A percentile compares a stretch with the other conserved stretches of the same genome.
Conservation (phyloP, 2,113 vertebrate species). For the Tiliqua scincoides region DNA sequence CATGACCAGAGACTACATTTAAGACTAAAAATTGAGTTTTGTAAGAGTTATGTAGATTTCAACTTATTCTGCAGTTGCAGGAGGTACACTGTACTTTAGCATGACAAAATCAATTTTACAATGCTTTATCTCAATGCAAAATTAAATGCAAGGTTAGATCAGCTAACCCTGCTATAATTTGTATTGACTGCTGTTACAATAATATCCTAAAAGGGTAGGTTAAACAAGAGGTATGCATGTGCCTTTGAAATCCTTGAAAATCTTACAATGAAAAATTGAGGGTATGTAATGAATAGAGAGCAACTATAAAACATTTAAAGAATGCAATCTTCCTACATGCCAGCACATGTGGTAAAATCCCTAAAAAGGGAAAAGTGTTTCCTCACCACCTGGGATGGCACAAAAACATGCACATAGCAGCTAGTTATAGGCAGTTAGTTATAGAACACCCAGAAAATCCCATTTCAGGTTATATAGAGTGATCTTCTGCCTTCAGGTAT, state of each 20-base stretch:
- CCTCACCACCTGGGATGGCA: background rate
- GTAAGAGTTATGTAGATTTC: background rate
- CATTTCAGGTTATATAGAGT: background rate
- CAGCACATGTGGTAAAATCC: background rate
- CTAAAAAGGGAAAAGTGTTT: background rate
- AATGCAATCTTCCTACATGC: background rate
- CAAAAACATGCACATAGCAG: background rate
- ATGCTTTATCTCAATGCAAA: slow-evolving; percentile 54
- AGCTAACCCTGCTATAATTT: slow-evolving; percentile 27
- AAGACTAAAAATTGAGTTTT: slow-evolving; percentile 30
- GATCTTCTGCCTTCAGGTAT: background rate
- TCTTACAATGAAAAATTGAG: background rate
- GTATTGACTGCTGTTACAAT: slow-evolving; percentile 15
- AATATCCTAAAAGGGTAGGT: slow-evolving; percentile 4
- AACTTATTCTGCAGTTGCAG: slow-evolving; percentile 34
- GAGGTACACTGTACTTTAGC: slow-evolving; percentile 25
- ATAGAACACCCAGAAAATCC: background rate
- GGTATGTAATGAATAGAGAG: background rate
- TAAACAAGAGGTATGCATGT: background rate
- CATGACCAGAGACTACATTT: slow-evolving; percentile 16
- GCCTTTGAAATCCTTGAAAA: background rate
- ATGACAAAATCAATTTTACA: slow-evolving; percentile 49
- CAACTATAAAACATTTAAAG: background rate
- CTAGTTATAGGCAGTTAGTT: background rate
- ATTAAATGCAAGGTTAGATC: slow-evolving; percentile 47